Percentiles rank a stretch among this genome's conserved stretches.
phyloP scores from a whole-genome alignment of 2,113 vertebrate species.

The Colius striatus region DNA sequence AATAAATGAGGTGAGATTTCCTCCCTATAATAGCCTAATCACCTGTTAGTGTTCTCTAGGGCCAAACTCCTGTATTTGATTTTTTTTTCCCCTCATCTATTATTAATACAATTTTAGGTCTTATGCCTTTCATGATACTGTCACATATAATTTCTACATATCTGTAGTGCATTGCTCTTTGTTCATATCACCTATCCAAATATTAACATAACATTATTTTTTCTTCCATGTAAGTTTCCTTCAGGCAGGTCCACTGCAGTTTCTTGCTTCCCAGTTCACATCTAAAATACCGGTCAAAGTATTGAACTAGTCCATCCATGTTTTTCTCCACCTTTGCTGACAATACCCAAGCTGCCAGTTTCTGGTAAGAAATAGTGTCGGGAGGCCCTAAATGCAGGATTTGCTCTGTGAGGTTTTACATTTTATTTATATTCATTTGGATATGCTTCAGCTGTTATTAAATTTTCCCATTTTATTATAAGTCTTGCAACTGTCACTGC shows the following conservation, averaged over 20 bases:
- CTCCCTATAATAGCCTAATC: neutral
- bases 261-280: neutral
- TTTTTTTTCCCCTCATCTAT: neutral
- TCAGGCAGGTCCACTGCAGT: neutral
- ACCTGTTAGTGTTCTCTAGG: neutral
- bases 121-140: neutral
- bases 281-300: neutral
- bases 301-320: accelerated
- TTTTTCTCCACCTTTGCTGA: neutral
- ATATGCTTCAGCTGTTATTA: neutral
- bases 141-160: neutral
- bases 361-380: neutral
- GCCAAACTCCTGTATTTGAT: neutral
- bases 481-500: neutral
- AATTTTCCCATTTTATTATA: neutral
- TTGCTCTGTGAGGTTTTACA: neutral
- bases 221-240: neutral
- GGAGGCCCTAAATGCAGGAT: neutral
- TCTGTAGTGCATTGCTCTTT: neutral
- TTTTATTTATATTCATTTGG: neutral
- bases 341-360: neutral
- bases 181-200: neutral
- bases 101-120: neutral
- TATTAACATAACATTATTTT: neutral
- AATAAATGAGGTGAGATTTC: neutral